Evolutionary conservation across 2,888 invertebrate species (phyloP).

Genomic region (Rhagium mordax): DNA sequence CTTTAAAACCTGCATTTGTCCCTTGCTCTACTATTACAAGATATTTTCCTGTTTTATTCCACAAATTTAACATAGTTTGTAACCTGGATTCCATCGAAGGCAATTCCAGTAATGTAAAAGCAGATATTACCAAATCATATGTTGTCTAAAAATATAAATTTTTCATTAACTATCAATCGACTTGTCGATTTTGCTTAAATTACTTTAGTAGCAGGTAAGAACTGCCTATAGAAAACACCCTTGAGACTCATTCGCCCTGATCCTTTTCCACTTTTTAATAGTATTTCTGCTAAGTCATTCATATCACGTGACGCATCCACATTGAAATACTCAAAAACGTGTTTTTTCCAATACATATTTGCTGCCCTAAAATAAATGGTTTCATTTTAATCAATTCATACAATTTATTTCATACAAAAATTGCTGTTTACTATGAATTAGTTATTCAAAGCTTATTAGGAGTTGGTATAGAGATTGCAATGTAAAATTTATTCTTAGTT

Average conservation of each 20-base stretch:
- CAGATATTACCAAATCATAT: conserved; percentile 87
- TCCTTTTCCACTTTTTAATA: conserved; percentile 79
- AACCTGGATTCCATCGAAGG: conserved; percentile 78
- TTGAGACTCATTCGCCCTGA: conserved; percentile 75
- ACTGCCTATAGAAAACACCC: conserved; percentile 84
- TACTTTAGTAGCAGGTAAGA: conserved; percentile 80
- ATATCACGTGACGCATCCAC: conserved; percentile 88
- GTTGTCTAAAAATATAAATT: conserved; percentile 69
- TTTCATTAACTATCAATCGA: background rate
- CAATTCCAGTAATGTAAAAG: conserved; percentile 87
- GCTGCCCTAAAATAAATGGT: conserved; percentile 73
- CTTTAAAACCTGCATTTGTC: conserved; percentile 84
- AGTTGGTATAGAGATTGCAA: too few relatives aligned
- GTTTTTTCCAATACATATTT: conserved; percentile 79
- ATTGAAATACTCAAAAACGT: conserved; percentile 86
- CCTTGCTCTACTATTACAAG: conserved; percentile 90
- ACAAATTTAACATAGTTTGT: conserved; percentile 82
- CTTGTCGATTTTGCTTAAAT: conserved; percentile 45
- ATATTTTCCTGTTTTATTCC: conserved; percentile 89
- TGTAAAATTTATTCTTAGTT: too few relatives aligned
- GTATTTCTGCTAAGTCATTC: conserved; percentile 84
- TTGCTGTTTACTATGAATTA: too few relatives aligned
- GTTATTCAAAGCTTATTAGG: too few relatives aligned
- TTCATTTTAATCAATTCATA: background rate
- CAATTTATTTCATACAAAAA: background rate